Conservation (phyloP, 2,797 vertebrate species). For the Acanthornis magna region DNA sequence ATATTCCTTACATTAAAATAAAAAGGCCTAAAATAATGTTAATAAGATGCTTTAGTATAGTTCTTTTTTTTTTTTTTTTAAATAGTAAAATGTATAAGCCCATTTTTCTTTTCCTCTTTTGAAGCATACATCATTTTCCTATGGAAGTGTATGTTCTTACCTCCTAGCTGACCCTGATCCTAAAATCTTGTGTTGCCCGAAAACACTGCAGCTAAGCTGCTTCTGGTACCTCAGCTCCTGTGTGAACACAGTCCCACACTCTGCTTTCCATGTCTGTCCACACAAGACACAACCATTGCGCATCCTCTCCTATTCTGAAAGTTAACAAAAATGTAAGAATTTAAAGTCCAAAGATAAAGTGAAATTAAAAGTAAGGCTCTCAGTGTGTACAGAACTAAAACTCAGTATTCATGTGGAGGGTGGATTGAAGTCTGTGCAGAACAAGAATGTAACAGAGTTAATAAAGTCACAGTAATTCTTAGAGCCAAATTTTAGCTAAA, state of each 20-base stretch:
- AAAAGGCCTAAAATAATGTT: not conserved
- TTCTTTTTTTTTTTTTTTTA: not conserved
- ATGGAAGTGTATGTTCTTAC: not conserved
- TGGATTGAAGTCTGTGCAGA: not conserved
- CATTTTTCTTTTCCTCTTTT: not conserved
- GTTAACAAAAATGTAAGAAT: not conserved
- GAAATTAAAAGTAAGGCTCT: not conserved
- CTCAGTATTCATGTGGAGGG: not conserved
- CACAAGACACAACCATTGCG: not conserved
- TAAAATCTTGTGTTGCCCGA: not conserved
- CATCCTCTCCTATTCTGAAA: not conserved
- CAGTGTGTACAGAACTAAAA: not conserved
- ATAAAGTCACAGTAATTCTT: not conserved
- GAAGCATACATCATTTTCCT: not conserved
- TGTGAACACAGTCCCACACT: not conserved
- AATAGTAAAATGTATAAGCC: not conserved
- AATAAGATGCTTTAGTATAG: not conserved
- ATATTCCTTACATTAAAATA: not conserved
- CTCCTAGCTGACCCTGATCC: not conserved
- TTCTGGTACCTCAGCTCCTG: not conserved
- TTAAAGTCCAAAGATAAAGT: not conserved
- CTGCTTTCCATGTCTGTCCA: not conserved
- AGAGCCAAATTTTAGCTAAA: not conserved
- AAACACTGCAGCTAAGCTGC: not conserved
- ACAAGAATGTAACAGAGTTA: not conserved